Base-by-base conservation (phyloP, 2,888 invertebrate genomes). In the Neuroscelio doddi region DNA sequence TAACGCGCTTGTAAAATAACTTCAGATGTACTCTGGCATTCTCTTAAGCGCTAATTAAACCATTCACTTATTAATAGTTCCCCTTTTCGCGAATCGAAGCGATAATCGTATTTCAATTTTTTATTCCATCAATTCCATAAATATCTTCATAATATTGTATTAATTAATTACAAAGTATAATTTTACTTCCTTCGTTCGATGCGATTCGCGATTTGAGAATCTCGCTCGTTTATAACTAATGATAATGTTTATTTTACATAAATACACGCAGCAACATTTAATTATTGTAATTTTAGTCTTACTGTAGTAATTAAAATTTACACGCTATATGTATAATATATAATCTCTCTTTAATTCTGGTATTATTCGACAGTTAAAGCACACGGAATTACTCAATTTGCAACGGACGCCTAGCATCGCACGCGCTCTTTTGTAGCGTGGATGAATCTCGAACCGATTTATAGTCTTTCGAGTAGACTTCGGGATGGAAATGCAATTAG, bases 221-320 rank as follows among this genome's bases (percentile, higher is more conserved):
- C 26, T 27, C 14, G 21, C 17, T 14, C 27, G 15, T 12, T 47
- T 34, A 34, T 15, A 9, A n/a, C 38, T 27, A 27, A 49, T 38
- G 27, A 38, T 34, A 49, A 38, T 41, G 32, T 12, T 56, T 49
- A 49, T 56, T 49, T 56, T 49, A 69, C 50, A 63, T 63, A 66
- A 63, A 59, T 68, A 70, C 51, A 71, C 66, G 68, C 63, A 72
- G 70, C 62, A 71, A 72, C 71, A 70, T 68, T 77, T 68, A 68
- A 63, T 67, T 14, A 56, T 58, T 59, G 52, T 59, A 53, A 64
- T 8, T 21, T 12, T 38, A 38, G 38, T 17, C 38, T 38, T 38
- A 38, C 14, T 17, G 15, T 17, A 17, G 17, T 14, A 38, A 17
- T 9, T 17, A 38, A 17, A 38, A 38, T 38, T 15, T 38, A 38